Conservation (phyloP, 2,888 invertebrate genomes). For the Stenotaenia linearis region DNA sequence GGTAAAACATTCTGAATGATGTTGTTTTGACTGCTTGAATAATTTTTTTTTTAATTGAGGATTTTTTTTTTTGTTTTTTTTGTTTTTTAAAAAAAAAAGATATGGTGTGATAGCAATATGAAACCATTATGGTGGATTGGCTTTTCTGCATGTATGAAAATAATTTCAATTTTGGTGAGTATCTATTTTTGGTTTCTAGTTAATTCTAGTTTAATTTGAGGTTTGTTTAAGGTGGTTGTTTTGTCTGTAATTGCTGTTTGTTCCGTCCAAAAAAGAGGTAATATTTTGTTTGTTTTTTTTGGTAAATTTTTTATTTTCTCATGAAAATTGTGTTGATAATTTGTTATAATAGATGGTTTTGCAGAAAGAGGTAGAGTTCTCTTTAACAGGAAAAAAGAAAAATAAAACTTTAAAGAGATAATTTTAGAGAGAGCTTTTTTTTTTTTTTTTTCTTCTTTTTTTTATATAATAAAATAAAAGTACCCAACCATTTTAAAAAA, state of each 20-base stretch:
- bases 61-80: not conserved
- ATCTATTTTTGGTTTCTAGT: too few relatives aligned
- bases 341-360: too few relatives aligned
- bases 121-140: not conserved
- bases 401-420: too few relatives aligned
- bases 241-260: not conserved
- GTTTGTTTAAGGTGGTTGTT: not conserved
- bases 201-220: not conserved
- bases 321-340: too few relatives aligned
- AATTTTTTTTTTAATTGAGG: not conserved
- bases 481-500: too few relatives aligned
- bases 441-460: too few relatives aligned
- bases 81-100: not conserved
- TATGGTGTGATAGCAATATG: not conserved
- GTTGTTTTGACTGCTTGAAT: not conserved
- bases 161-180: not conserved
- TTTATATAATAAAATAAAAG: too few relatives aligned
- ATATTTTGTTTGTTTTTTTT: not conserved
- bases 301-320: too few relatives aligned
- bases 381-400: too few relatives aligned
- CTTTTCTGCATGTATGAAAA: not conserved
- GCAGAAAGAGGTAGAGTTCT: too few relatives aligned
- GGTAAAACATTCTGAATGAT: too few relatives aligned
- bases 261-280: not conserved
- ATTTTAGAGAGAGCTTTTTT: too few relatives aligned